A percentile compares a stretch with the other conserved stretches of the same genome.
phyloP scores from a whole-genome alignment of 2,797 vertebrate species.

The Amblyraja radiata region DNA sequence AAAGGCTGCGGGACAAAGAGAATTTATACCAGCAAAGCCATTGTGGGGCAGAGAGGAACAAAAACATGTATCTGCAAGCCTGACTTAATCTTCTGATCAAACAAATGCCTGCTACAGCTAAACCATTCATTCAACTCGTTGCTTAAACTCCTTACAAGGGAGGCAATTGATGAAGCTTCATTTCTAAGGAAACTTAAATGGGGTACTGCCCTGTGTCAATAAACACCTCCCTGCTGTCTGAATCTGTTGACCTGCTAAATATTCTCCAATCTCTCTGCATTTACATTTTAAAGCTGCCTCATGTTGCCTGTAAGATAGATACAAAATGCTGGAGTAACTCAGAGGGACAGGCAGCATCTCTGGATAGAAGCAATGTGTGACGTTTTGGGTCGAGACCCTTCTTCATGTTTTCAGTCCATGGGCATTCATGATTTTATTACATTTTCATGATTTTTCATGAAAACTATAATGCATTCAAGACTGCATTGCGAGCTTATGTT shows the following conservation, averaged over 20 bases:
- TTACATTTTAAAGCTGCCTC: neutral
- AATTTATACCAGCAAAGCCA: neutral
- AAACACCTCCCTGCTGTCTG: neutral
- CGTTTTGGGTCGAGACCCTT: no score
- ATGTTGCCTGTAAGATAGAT: neutral
- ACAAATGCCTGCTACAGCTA: neutral
- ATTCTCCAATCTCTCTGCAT: neutral
- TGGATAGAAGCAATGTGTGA: no score
- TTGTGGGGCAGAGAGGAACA: neutral
- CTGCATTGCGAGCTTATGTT: no score
- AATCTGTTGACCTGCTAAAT: neutral
- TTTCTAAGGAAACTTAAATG: neutral
- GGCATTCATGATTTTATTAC: neutral
- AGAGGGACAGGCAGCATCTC: no score
- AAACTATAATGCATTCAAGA: neutral
- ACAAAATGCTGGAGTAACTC: no score
- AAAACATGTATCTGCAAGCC: neutral
- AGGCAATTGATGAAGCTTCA: neutral
- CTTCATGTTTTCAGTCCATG: neutral
- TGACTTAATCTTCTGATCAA: neutral
- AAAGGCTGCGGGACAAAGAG: neutral
- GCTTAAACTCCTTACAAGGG: neutral
- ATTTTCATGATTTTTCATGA: neutral
- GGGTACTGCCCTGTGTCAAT: neutral
- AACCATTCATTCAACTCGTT: neutral